These are phyloP conservation scores for Drosophila histrio DNA, from an alignment of 2,888 invertebrate genomes.

Conservation along the genomic window DNA sequence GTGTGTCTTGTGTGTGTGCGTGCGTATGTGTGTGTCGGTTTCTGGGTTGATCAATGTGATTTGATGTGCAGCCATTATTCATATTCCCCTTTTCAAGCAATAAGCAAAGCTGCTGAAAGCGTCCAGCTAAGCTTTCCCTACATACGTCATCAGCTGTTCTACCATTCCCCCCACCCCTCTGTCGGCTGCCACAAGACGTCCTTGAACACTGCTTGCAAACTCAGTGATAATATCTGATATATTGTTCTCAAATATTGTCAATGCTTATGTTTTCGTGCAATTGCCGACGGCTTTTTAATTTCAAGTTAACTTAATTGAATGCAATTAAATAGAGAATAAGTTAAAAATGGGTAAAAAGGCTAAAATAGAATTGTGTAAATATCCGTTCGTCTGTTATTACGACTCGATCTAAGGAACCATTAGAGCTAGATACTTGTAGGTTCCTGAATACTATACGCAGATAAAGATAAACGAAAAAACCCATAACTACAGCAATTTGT, in stretches of 20 bases:
- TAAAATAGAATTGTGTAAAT: too few species aligned
- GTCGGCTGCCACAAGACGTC: conserved; percentile 9
- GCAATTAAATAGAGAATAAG: not conserved
- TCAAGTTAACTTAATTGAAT: not conserved
- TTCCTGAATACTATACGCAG: too few species aligned
- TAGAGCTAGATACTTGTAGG: too few species aligned
- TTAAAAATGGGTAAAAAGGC: too few species aligned
- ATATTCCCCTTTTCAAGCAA: conserved; percentile 70
- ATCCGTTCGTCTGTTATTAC: too few species aligned
- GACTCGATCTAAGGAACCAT: too few species aligned
- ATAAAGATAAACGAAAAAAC: too few species aligned
- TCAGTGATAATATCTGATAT: not conserved
- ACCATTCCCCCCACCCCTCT: not conserved
- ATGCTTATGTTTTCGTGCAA: not conserved
- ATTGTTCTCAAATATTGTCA: not conserved
- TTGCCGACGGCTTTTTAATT: conserved; percentile 43
- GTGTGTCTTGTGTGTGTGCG: conserved; percentile 34
- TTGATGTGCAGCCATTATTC: conserved; percentile 84
- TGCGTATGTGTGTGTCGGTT: conserved; percentile 55
- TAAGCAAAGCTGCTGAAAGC: conserved; percentile 4
- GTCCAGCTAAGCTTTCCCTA: conserved; percentile 19
- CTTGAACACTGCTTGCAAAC: conserved; percentile 6
- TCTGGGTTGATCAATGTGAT: conserved; percentile 82
- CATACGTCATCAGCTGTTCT: conserved; percentile 3
- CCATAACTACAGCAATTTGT: too few species aligned